Base-by-base conservation (phyloP, 2,113 vertebrate genomes). In the Fregata magnificens region DNA sequence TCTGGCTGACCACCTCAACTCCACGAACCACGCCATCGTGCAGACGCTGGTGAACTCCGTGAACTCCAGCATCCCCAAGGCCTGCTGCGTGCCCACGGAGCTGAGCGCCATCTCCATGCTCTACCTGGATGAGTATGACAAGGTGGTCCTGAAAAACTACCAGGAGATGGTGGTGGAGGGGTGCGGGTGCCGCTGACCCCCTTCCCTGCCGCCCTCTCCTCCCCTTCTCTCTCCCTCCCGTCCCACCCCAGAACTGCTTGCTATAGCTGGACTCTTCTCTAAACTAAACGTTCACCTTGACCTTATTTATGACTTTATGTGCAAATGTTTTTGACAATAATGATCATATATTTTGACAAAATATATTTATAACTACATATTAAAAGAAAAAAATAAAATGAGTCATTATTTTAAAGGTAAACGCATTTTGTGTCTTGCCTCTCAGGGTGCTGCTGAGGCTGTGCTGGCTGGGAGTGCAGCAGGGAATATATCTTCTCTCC, bases 291-390 rank as follows among this genome's bases (percentile, higher is more conserved):
- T 98, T 98, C 98, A 98, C 98, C 98, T 98, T 98, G 98, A 99
- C 98, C 99, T 99, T 99, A 99, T 99, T 99, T 99, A 99, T 99
- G 99, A 99, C 98, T 98, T 99, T 99, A 99, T 98, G 98, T 99
- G 98, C 98, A 99, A 98, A 98, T 99, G 99, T 98, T 98, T 97
- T 99, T 99, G 99, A 99, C 99, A 98, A 99, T 99, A 99, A 98
- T 99, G 99, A 99, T 99, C 99, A 99, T 99, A 99, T 99, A 99
- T 99, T 99, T 99, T 99, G 99, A 99, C 99, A 99, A 99, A 99
- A 98, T 99, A 99, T 99, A 99, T 99, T 99, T 99, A 99, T 99
- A 99, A 99, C 99, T 98, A 99, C 99, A 94, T 99, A 99, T 99
- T 98, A 99, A 99, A 98, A 98, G 97, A 97, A 97, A 98, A 99